Conservation (phyloP, 1,140 invertebrate genomes). For the Wiebesia pumilae region DNA sequence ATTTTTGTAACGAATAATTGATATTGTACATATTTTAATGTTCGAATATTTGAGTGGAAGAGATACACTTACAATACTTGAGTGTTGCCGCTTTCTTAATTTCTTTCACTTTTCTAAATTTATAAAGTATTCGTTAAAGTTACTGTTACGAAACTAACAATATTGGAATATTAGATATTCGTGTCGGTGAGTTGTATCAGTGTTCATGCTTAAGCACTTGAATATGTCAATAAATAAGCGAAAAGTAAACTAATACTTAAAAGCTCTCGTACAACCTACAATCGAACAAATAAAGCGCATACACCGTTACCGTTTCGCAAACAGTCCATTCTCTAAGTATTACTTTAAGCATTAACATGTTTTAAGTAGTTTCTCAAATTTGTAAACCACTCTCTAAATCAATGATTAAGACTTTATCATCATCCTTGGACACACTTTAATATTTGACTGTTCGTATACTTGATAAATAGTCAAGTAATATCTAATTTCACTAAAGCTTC, state of each 20-base stretch:
- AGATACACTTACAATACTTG: slow-evolving; percentile 33
- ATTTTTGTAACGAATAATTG: slow-evolving; percentile 15
- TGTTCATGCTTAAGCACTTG: slow-evolving; percentile 34
- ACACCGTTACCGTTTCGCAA: neutral
- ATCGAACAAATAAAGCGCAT: neutral
- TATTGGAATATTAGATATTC: slow-evolving; percentile 27
- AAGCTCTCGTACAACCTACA: neutral
- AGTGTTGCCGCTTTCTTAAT: slow-evolving; percentile 24
- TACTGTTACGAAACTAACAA: neutral
- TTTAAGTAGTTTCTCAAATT: slow-evolving; percentile 12
- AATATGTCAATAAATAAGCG: slow-evolving; percentile 29
- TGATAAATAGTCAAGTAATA: slow-evolving; percentile 13
- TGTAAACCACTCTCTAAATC: slow-evolving; percentile 19
- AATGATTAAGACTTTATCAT: neutral
- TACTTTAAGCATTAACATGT: neutral
- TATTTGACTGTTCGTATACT: slow-evolving; percentile 34
- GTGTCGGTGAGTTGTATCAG: neutral
- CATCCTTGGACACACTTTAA: slow-evolving; percentile 1
- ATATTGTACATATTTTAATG: slow-evolving; percentile 39
- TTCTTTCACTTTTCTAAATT: slow-evolving; percentile 45
- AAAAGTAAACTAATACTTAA: neutral
- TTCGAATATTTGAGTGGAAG: slow-evolving; percentile 41
- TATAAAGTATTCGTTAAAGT: slow-evolving; percentile 6
- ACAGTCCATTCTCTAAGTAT: slow-evolving; percentile 2
- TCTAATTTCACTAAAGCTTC: neutral